Base-by-base conservation (phyloP, 2,888 invertebrate species). In the Drosophila koepferae region DNA sequence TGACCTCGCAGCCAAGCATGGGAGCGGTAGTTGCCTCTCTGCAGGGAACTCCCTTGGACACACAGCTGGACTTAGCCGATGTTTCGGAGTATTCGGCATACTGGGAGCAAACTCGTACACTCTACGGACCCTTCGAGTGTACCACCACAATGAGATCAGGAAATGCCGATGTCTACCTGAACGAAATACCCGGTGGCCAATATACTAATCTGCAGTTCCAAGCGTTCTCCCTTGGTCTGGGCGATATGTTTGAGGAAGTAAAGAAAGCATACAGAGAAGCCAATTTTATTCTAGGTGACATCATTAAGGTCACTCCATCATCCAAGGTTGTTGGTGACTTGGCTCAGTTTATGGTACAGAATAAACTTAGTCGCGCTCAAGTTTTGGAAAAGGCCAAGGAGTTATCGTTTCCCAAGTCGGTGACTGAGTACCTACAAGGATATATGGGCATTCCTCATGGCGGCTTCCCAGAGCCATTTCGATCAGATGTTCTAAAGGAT, bases 151-250 rank as follows among this genome's bases (percentile, higher is more conserved):
- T 99, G 99, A 99, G 98, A 93, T 98, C 98, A 20, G 99, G 99
- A 77, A 99, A 99, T 93, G 98, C 99, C 2, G 99, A 99, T 93
- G 99, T 99, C 0, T 99, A 99, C 93, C 94, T 97, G 68, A 99
- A 99, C 93, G 99, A 99, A 94, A 99, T 99, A 74, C 99, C 99
- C 75, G 99, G 99, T 18, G 99, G 99, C 2, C 99, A 99, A 93
- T 99, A 99, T 94, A 99, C 99, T 40, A 99, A 99, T 92, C 94
- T 99, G 63, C 99, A 99, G 94, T 99, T 99, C 96, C 99, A 99
- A 93, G 98, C 99, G 0, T 99, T 97, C 94, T 98, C 98, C 0
- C 95, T 99, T 0, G 99, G 99, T 0, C 94, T 99, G 34, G 99
- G 99, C 38, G 97, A 97, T 87, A 97, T 99, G 94, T 99, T 99